A percentile compares a stretch with the other conserved stretches of the same genome.
These are phyloP conservation scores for Apis florea DNA, from an alignment of 1,140 invertebrate species.

Conservation along the genomic window DNA sequence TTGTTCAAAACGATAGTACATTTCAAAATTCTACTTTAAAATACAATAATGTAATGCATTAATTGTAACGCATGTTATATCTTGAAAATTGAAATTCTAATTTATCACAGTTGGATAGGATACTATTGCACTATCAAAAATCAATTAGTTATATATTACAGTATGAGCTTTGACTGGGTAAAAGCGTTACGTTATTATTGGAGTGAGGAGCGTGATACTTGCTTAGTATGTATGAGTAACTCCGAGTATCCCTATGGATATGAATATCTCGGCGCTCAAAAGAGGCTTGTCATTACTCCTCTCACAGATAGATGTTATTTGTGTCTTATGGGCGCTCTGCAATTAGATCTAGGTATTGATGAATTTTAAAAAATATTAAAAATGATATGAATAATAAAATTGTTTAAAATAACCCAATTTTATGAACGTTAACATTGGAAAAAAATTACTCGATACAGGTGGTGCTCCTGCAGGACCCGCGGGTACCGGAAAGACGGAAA, in stretches of 20 bases:
- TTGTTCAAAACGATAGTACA: no score
- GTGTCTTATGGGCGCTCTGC: constrained; percentile 92
- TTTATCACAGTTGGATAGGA: no score
- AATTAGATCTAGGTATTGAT: constrained; percentile 86
- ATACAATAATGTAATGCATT: no score
- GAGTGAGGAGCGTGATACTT: constrained; percentile 88
- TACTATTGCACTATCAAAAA: neutral
- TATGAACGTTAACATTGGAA: neutral
- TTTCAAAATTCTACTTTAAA: no score
- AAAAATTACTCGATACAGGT: constrained; percentile 74
- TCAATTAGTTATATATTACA: constrained; percentile 62
- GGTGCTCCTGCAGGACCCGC: constrained; percentile 94
- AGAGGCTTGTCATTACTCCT: constrained; percentile 90
- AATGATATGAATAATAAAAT: no score
- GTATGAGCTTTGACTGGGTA: constrained; percentile 91
- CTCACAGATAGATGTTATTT: constrained; percentile 93
- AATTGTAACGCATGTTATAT: no score
- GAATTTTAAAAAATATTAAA: neutral
- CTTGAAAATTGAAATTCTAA: no score
- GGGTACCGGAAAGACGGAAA: constrained; percentile 97
- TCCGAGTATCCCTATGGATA: constrained; percentile 92
- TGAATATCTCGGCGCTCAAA: constrained; percentile 94
- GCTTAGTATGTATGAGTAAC: constrained; percentile 88
- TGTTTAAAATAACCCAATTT: no score
- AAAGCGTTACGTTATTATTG: constrained; percentile 96